A percentile compares a stretch with the other conserved stretches of the same genome.
phyloP scores from a whole-genome alignment of 2,888 invertebrate species.

The Drosophila subsilvestris region DNA sequence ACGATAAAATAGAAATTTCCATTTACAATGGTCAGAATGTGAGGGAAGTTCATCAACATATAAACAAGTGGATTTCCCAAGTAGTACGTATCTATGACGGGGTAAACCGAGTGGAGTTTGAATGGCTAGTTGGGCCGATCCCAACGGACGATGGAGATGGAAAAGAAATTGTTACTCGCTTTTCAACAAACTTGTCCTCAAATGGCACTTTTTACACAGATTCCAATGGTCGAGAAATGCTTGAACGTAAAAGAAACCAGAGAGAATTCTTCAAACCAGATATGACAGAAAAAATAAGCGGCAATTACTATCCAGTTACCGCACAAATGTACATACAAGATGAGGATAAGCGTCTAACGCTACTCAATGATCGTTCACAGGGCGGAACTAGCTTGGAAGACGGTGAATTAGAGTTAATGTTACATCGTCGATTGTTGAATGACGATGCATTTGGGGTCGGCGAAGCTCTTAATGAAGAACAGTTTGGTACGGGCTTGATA shows the following conservation, averaged over 20 bases:
- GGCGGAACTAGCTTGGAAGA: conserved; percentile 91
- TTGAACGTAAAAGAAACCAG: conserved; percentile 86
- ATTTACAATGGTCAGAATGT: conserved; percentile 86
- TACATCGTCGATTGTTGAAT: conserved; percentile 91
- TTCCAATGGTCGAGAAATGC: conserved; percentile 94
- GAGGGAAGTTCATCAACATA: conserved; percentile 87
- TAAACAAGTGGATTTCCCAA: conserved; percentile 90
- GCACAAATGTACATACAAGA: conserved; percentile 90
- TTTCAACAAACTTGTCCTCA: conserved; percentile 87
- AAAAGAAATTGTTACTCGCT: conserved; percentile 92
- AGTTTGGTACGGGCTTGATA: conserved; percentile 88
- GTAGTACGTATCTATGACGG: conserved; percentile 88
- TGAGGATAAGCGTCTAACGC: conserved; percentile 78
- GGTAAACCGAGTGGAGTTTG: conserved; percentile 87
- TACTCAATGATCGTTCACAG: conserved; percentile 91
- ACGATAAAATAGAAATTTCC: conserved; percentile 64
- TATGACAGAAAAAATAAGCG: conserved; percentile 88
- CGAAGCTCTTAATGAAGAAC: conserved; percentile 94
- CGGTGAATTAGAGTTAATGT: conserved; percentile 93
- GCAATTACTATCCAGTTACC: conserved; percentile 97
- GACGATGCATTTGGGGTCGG: conserved; percentile 98
- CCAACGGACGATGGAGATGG: conserved; percentile 88
- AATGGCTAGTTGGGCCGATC: conserved; percentile 92
- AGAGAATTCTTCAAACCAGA: conserved; percentile 86
- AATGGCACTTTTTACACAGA: conserved; percentile 93